phyloP scores from a whole-genome alignment of 2,888 invertebrate genomes.

The Bembecia ichneumoniformis region DNA sequence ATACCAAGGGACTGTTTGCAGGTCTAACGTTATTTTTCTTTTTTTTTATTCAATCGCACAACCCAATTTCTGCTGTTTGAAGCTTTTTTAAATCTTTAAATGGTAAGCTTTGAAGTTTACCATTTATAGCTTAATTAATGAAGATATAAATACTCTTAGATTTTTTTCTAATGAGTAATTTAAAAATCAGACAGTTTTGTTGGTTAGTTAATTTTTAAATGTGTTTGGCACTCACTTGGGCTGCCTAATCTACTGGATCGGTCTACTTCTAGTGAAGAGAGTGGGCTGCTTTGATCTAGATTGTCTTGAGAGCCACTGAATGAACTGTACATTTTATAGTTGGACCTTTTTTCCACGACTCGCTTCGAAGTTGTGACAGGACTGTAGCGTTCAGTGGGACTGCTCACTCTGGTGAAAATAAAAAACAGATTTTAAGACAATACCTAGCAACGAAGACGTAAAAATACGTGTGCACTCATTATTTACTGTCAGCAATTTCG shows the following conservation, averaged over 20 bases:
- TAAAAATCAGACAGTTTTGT: background rate
- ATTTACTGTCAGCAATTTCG: too few species aligned
- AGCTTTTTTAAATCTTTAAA: too few species aligned
- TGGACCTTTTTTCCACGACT: slow-evolving; percentile 58
- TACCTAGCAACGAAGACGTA: too few species aligned
- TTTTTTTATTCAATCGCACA: too few species aligned
- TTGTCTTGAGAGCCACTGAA: slow-evolving; percentile 61
- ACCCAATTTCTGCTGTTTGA: too few species aligned
- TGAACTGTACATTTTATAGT: slow-evolving; percentile 62
- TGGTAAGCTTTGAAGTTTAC: too few species aligned
- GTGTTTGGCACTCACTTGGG: slow-evolving; percentile 41
- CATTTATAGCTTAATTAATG: too few species aligned
- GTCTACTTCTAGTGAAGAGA: slow-evolving; percentile 54
- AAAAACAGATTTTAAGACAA: background rate
- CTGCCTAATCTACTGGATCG: slow-evolving; percentile 52
- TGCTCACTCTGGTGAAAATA: slow-evolving; percentile 38
- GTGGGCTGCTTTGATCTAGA: slow-evolving; percentile 51
- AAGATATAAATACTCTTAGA: too few species aligned
- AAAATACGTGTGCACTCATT: too few species aligned
- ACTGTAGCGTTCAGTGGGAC: slow-evolving; percentile 56
- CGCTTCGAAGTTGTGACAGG: slow-evolving; percentile 59
- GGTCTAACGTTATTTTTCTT: too few species aligned
- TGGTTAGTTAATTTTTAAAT: background rate
- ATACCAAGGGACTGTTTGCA: too few species aligned
- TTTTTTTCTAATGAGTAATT: too few species aligned